A percentile compares a stretch with the other conserved stretches of the same genome.
phyloP scores from a whole-genome alignment of 2,888 invertebrate species.

The Machimus rusticus region DNA sequence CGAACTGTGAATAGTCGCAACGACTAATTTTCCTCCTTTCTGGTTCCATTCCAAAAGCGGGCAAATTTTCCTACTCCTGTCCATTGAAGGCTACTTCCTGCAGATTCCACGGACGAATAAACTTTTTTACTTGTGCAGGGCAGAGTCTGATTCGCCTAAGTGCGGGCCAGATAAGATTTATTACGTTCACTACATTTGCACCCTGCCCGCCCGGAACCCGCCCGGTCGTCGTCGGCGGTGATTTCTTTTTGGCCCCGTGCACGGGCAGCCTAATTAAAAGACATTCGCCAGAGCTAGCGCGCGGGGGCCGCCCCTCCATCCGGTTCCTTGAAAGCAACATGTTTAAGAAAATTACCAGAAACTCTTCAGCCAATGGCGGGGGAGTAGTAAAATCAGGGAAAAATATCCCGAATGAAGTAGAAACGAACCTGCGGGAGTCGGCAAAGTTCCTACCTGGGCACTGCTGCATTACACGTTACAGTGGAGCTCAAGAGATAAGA shows the following conservation, averaged over 20 bases:
- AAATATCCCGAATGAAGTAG: slow-evolving; percentile 23
- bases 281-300: background rate
- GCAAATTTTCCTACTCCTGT: slow-evolving; percentile 9
- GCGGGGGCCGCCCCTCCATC: background rate
- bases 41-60: background rate
- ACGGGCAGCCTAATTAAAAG: slow-evolving; percentile 31
- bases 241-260: slow-evolving; percentile 1
- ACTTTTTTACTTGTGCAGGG: background rate
- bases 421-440: slow-evolving; percentile 25
- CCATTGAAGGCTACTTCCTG: slow-evolving; percentile 34
- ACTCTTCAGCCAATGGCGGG: background rate
- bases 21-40: slow-evolving; percentile 36
- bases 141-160: background rate
- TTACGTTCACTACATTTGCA: slow-evolving; percentile 23
- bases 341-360: slow-evolving; percentile 32
- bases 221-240: background rate
- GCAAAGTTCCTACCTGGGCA: slow-evolving; percentile 12
- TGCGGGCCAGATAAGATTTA: slow-evolving; percentile 7
- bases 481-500: slow-evolving; percentile 19
- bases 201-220: background rate
- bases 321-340: slow-evolving; percentile 17
- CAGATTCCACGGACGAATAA: slow-evolving; percentile 14
- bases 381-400: slow-evolving; percentile 21
- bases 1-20: slow-evolving; percentile 35
- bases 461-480: slow-evolving; percentile 7